A percentile compares a stretch with the other conserved stretches of the same genome.
These are phyloP conservation scores for Arrhamphus sclerolepis DNA, from an alignment of 2,797 vertebrate genomes.

Conservation along the genomic window DNA sequence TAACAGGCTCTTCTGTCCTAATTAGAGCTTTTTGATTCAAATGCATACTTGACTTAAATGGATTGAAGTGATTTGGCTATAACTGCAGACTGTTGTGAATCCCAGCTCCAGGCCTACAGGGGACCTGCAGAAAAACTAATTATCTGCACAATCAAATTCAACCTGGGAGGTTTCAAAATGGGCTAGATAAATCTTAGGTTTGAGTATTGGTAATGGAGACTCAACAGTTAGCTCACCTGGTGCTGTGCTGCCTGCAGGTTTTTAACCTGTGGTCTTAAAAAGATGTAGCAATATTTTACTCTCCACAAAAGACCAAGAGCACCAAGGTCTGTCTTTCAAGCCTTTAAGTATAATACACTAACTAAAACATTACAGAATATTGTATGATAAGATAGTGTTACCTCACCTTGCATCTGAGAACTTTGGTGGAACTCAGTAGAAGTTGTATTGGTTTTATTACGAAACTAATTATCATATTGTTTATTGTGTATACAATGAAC, in stretches of 20 bases:
- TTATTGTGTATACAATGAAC: background rate
- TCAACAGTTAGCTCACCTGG: constrained; percentile 25
- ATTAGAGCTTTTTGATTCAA: constrained; percentile 59
- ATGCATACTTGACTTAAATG: constrained; percentile 46
- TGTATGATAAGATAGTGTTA: no score
- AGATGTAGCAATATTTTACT: background rate
- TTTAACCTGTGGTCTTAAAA: constrained; percentile 4
- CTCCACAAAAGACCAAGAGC: no score
- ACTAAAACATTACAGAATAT: no score
- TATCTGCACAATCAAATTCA: constrained; percentile 54
- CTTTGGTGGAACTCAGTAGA: no score
- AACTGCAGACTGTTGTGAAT: constrained; percentile 40
- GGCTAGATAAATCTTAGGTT: constrained; percentile 47
- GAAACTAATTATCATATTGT: no score
- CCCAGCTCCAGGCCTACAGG: constrained; percentile 26
- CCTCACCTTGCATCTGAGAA: no score
- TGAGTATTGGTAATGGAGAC: constrained; percentile 40
- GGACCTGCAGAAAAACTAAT: constrained; percentile 51
- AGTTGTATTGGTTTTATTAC: no score
- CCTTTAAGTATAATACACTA: no score
- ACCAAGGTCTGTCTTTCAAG: no score
- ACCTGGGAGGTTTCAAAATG: constrained; percentile 43
- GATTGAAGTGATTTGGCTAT: constrained; percentile 29
- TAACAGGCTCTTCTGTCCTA: constrained; percentile 53
- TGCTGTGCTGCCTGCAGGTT: constrained; percentile 20